Evolutionary conservation across 2,888 invertebrate species (phyloP), one percentile per base, ranked within the genome.

Genomic region (Anthoptus insignis): DNA sequence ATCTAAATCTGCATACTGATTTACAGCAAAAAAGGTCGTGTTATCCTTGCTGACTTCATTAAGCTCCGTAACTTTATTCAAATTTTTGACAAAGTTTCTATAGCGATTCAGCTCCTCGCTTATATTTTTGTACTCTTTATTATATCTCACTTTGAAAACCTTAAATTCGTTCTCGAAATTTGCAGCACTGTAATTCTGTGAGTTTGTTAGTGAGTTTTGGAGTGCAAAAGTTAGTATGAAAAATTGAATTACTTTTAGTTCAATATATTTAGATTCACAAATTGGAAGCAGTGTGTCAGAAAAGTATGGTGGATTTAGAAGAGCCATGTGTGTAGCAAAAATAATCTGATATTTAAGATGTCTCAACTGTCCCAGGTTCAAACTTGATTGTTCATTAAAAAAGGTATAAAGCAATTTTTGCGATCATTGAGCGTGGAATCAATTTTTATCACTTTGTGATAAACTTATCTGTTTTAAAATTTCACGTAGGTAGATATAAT

Each of bases 1-100:
- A 64, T 86, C 67, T 5, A 75, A 66, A 79, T 89, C 88, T 53
- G 83, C 84, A 72, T 81, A 81, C 65, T 79, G 79, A 67, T 84
- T 88, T 22, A 86, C 50, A 59, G 78, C 68, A 70, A 79, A 87
- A 57, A 80, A 68, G n/a, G 74, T 73, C 2, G 70, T 64, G 22
- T 65, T 67, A 32, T 76, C 72, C 8, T 64, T 67, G 11, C 68
- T 67, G 22, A 73, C 73, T 37, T 77, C 75, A 68, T 88, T 89
- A 4, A 87, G 73, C 13, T 71, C 50, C 22, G 70, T 67, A 21
- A 86, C 74, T 52, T 66, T 64, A 24, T 80, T 79, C 42, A 84
- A 71, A 77, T 85, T 88, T 0, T 69, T 70, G 21, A 80, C 64
- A 74, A 87, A 89, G 66, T 83, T 82, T 24, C 60, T 34, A 8